Evolutionary conservation across 2,888 invertebrate species (phyloP), one percentile per base, ranked within the genome.

Genomic region (Subacronicta megacephala): DNA sequence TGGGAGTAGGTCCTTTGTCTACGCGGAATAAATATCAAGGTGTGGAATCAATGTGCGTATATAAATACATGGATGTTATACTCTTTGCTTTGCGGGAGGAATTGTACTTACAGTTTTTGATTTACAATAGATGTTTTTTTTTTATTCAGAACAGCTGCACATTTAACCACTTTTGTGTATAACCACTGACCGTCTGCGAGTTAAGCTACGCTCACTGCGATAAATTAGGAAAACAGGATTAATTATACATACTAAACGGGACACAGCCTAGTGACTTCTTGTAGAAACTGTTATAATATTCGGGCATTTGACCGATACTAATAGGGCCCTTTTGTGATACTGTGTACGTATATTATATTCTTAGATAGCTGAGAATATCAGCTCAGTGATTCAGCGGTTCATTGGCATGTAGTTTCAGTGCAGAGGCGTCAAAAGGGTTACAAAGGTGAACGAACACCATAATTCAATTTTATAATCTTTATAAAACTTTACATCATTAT

Each of bases 1-100:
- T 41, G 64, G 51, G 58, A 64, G 62, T 60, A 57, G 50, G 56
- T 76, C 75, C 75, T 75, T 76, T 76, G 76, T 76, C 72, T 76
- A 56, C 55, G 50, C 38, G 51, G 59, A 57, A 65, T 73, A 55
- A 43, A 62, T 56, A 65, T 58, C 20, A 51, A 68, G 63, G 63
- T 64, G 60, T 46, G 26, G 10, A 51, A 47, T 43, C 42, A 41
- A 40, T 18, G 23, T 63, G 41, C 18, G 49, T 50, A 37, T 49
- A 16, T 38, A 42, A 42, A 45, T 46, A 46, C 7, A 9, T 13
- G n/a, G 4, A 42, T 45, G 31, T 36, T 17, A 18, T 29, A 20
- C 16, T 37, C 10, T 37, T 46, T 26, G n/a, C 16, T 35, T 13
- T 35, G 35, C 5, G 23, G 45, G 13, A 26, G 26, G 10, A 26